Evolutionary conservation across 2,888 invertebrate species (phyloP).

Genomic region (Lysandra bellargus): DNA sequence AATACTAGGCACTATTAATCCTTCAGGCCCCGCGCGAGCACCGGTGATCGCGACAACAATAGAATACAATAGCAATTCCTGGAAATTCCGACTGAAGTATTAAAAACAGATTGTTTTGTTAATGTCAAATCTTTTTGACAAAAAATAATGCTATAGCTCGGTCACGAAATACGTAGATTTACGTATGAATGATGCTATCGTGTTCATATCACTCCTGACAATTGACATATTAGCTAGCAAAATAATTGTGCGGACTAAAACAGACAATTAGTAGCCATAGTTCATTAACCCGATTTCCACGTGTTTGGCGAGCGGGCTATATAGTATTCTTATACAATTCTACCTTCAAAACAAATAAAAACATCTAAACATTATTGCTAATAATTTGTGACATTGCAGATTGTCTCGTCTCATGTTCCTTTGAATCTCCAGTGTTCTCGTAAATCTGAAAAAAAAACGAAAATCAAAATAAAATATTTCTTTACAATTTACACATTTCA

Average conservation of each 20-base stretch:
- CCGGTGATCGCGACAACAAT: too few relatives aligned
- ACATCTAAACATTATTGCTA: slow-evolving; percentile 20
- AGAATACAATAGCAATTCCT: too few relatives aligned
- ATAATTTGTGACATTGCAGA: slow-evolving; percentile 32
- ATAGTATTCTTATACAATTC: neutral
- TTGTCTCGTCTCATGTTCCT: neutral
- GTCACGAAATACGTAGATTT: too few relatives aligned
- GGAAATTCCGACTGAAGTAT: too few relatives aligned
- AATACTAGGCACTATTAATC: neutral
- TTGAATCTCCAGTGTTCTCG: neutral
- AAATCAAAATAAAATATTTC: neutral
- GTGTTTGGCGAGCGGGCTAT: neutral
- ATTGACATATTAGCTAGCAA: neutral
- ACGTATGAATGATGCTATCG: too few relatives aligned
- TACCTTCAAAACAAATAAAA: slow-evolving; percentile 17
- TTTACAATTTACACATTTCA: neutral
- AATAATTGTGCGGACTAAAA: neutral
- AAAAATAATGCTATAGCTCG: too few relatives aligned
- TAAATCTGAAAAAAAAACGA: neutral
- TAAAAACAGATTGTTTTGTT: too few relatives aligned
- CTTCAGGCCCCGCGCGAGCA: too few relatives aligned
- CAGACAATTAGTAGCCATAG: neutral
- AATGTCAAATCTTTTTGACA: too few relatives aligned
- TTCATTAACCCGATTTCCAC: neutral
- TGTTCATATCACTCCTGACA: too few relatives aligned